Evolutionary conservation across 2,797 vertebrate species (phyloP), one percentile per base, ranked within the genome.

Genomic region (Macropus fuliginosus): DNA sequence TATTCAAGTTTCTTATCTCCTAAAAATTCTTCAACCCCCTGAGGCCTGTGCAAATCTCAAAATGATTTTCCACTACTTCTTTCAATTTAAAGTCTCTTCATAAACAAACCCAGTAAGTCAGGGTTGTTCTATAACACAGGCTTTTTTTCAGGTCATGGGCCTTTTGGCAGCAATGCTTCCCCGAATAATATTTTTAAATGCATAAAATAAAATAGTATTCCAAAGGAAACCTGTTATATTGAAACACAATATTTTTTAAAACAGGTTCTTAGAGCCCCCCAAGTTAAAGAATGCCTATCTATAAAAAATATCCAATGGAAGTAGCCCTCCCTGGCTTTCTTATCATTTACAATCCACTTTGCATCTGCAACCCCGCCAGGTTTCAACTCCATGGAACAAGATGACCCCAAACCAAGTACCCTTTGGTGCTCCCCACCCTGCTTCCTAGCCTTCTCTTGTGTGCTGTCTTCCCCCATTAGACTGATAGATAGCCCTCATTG

Each of bases 21-120:
- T 18, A 9, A 91, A 93, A 92, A 87, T 91, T 74, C 54, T 92
- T 94, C 55, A 56, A 21, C 66, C 55, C 55, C 21, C 40, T 14
- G 28, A 94, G 55, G 81, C 81, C 74, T 28, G 55, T 6, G 11
- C 3, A 74, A 94, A 21, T 21, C 24, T 56, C 46, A 6, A 81
- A 52, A 16, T 40, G 54, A 90, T 31, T n/a, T 29, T n/a, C 91
- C 5, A 46, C 46, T 62, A 13, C n/a, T 74, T 56, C 40, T 91
- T n/a, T 28, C 55, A 55, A 24, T 91, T 91, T 59, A 94, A 90
- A 34, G 56, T 95, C 91, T 93, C 91, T 91, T 95, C 55, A 93
- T 91, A 93, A 96, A 95, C 52, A 87, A 66, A 56, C 74, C 40
- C 2, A 50, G 40, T 27, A 16, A 87, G 9, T 11, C 74, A 27